A percentile compares a stretch with the other conserved stretches of the same genome.
These are phyloP conservation scores for Vesta saturnalis DNA, from an alignment of 2,888 invertebrate genomes.

Conservation along the genomic window DNA sequence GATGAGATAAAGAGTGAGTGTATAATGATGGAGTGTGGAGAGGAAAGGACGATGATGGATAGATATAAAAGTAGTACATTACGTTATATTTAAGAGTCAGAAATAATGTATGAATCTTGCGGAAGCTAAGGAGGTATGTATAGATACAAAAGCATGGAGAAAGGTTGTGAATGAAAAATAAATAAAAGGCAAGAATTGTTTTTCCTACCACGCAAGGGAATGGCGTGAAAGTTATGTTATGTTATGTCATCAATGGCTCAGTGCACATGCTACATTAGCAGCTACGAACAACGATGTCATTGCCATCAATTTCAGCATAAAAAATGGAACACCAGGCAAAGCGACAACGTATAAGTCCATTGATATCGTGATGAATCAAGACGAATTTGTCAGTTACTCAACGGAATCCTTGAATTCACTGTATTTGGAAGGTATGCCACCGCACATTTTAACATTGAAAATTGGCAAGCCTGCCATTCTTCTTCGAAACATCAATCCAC, in stretches of 20 bases:
- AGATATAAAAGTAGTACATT: too few relatives aligned
- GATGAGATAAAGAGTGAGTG: too few relatives aligned
- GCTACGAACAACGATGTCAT: slow-evolving; percentile 51
- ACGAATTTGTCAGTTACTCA: slow-evolving; percentile 43
- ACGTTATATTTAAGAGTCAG: too few relatives aligned
- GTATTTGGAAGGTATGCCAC: slow-evolving; percentile 46
- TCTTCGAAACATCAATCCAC: slow-evolving; percentile 53
- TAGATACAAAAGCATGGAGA: too few relatives aligned
- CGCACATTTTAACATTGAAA: slow-evolving; percentile 44
- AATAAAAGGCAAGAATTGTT: slow-evolving; percentile 47
- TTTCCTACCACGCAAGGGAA: slow-evolving; percentile 52
- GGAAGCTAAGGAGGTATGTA: too few relatives aligned
- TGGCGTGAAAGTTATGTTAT: too few relatives aligned
- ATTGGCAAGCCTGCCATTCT: slow-evolving; percentile 48
- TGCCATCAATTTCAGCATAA: slow-evolving; percentile 35
- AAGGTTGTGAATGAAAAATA: slow-evolving; percentile 42
- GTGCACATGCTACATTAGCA: slow-evolving; percentile 50
- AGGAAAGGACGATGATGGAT: too few relatives aligned
- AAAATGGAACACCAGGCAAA: slow-evolving; percentile 34
- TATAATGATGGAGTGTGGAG: too few relatives aligned
- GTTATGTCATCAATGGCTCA: slow-evolving; percentile 45
- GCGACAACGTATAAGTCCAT: slow-evolving; percentile 41
- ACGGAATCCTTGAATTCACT: slow-evolving; percentile 47
- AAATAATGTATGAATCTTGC: too few relatives aligned
- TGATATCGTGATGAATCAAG: slow-evolving; percentile 35